A percentile compares a stretch with the other conserved stretches of the same genome.
Conservation (phyloP, 2,113 vertebrate genomes). For the Odocoileus hemionus region DNA sequence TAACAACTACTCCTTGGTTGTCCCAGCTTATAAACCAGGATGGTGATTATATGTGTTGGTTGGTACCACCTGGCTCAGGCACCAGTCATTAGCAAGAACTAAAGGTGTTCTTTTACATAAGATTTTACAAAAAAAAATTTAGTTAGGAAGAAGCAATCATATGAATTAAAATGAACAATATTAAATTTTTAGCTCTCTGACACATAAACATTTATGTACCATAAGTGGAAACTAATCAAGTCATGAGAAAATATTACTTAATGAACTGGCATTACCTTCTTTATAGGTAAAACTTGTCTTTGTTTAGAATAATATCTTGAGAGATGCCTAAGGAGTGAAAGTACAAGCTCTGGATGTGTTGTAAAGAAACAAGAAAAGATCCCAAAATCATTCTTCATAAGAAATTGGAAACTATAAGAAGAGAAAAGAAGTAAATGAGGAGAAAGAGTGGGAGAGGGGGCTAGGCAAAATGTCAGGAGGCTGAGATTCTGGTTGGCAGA, state of each 20-base stretch:
- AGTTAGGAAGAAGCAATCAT: constrained; percentile 1
- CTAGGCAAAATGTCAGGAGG: background rate
- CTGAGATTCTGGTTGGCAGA: background rate
- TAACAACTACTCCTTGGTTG: background rate
- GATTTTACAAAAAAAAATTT: background rate
- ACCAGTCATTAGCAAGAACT: background rate
- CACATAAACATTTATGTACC: background rate
- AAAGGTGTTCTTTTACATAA: background rate
- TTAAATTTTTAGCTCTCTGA: background rate
- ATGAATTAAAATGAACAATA: constrained; percentile 1
- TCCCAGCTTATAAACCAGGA: background rate
- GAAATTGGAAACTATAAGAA: background rate
- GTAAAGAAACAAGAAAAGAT: constrained; percentile 9
- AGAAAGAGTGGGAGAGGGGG: background rate
- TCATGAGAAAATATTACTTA: background rate
- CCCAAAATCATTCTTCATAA: background rate
- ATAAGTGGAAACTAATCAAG: background rate
- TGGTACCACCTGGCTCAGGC: background rate
- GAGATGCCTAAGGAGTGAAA: background rate
- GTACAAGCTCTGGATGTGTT: background rate
- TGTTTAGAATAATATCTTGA: constrained; percentile 4
- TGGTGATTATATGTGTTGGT: background rate
- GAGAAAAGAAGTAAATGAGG: background rate
- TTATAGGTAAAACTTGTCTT: background rate
- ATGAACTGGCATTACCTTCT: background rate